These are phyloP conservation scores for Chrysogorgia sp. DNA, from an alignment of 92 coral and sea anemone genomes.

Conservation along the genomic window DNA sequence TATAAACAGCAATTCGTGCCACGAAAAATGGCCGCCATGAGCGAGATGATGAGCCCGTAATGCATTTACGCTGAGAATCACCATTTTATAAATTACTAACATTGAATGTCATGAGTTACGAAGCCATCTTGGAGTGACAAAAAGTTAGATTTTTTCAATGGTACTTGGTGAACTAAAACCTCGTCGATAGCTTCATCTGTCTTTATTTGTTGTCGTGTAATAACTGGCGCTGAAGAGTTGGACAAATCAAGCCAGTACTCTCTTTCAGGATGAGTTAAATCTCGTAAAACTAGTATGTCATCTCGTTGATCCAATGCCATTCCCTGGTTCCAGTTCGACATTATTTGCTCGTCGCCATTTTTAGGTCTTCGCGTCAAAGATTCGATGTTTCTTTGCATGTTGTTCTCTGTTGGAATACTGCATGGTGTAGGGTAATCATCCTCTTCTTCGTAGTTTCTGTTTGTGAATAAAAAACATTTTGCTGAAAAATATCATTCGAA, in stretches of 20 bases:
- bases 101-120: not conserved
- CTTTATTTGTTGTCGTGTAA: not conserved
- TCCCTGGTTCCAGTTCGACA: not conserved
- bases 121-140: not conserved
- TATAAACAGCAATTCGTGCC: too few species aligned
- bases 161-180: not conserved
- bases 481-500: too few species aligned
- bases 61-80: too few species aligned
- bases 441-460: too few species aligned
- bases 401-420: not conserved
- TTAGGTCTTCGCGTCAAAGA: not conserved
- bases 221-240: slow-evolving; percentile 8
- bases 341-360: not conserved
- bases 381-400: not conserved
- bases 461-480: too few species aligned
- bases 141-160: not conserved
- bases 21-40: too few species aligned
- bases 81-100: too few species aligned
- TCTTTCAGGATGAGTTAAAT: slow-evolving; percentile 5
- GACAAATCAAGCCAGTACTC: slow-evolving; percentile 21
- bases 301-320: not conserved
- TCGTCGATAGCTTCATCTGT: not conserved
- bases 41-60: too few species aligned
- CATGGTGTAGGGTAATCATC: not conserved
- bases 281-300: slow-evolving; percentile 11